Percentiles rank a stretch among this genome's conserved stretches.
phyloP scores from a whole-genome alignment of 2,888 invertebrate species.

The Anarsia innoxiella region DNA sequence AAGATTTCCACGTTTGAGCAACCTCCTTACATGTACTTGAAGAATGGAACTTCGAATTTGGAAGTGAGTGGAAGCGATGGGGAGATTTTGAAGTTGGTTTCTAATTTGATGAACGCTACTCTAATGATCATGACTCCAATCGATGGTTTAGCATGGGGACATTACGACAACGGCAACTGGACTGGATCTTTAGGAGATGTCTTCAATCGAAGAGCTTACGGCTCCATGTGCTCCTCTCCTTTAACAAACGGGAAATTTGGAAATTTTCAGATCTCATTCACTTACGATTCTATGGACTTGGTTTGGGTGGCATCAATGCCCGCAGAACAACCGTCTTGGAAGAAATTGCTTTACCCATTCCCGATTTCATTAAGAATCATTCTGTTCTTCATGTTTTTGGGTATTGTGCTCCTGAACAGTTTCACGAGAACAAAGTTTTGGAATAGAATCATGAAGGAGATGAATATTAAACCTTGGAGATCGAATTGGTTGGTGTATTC shows the following conservation, averaged over 20 bases:
- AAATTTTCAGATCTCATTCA: conserved; percentile 46
- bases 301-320: conserved; percentile 43
- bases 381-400: conserved; percentile 32
- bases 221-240: conserved; percentile 39
- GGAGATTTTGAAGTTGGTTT: conserved; percentile 35
- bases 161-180: conserved; percentile 38
- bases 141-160: conserved; percentile 30
- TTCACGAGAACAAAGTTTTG: conserved; percentile 28
- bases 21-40: conserved; percentile 43
- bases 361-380: conserved; percentile 28
- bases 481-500: conserved; percentile 43
- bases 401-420: conserved; percentile 31
- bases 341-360: conserved; percentile 43
- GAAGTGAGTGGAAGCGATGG: conserved; percentile 36
- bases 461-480: conserved; percentile 29
- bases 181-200: conserved; percentile 49
- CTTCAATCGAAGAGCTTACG: conserved; percentile 31
- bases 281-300: conserved; percentile 44
- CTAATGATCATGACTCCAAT: conserved; percentile 31
- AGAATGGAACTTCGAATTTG: conserved; percentile 23
- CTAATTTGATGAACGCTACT: conserved; percentile 38
- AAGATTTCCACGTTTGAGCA: conserved; percentile 43
- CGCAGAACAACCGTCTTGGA: conserved; percentile 33
- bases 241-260: conserved; percentile 34
- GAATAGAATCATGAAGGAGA: conserved; percentile 22